A percentile compares a stretch with the other conserved stretches of the same genome.
phyloP scores from a whole-genome alignment of 1,140 invertebrate genomes.

The Maconellicoccus hirsutus region DNA sequence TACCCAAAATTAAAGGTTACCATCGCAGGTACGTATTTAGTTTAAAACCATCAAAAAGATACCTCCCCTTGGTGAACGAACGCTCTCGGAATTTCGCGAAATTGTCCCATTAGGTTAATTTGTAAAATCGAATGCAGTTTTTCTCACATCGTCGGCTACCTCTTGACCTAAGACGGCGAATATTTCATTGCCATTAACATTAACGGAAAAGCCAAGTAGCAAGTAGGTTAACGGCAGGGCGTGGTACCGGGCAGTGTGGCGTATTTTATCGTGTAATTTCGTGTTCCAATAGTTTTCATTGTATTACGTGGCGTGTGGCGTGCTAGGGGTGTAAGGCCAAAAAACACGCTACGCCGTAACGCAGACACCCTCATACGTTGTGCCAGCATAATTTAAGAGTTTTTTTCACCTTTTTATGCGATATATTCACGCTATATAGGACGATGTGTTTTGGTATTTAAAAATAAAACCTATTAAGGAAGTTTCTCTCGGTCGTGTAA shows the following conservation, averaged over 20 bases:
- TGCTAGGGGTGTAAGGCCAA: constrained; percentile 6
- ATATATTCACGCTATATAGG: not conserved
- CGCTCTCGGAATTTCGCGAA: too few species aligned
- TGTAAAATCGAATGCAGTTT: too few species aligned
- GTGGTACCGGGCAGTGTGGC: constrained; percentile 10
- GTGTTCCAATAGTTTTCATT: constrained; percentile 13
- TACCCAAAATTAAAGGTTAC: too few species aligned
- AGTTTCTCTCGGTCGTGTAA: too few species aligned
- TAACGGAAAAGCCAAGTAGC: constrained; percentile 14
- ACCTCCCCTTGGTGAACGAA: too few species aligned
- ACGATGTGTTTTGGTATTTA: constrained; percentile 9
- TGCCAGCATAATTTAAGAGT: not conserved
- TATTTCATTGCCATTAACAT: constrained; percentile 21
- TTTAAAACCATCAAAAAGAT: too few species aligned
- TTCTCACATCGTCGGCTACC: too few species aligned
- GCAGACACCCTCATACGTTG: not conserved
- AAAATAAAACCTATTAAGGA: not conserved
- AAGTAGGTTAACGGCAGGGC: constrained; percentile 15
- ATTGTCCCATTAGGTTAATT: too few species aligned
- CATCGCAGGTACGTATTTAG: too few species aligned
- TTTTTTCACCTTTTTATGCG: constrained; percentile 4
- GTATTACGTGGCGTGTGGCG: not conserved
- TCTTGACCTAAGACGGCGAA: constrained; percentile 19
- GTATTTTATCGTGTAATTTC: constrained; percentile 15
- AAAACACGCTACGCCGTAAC: not conserved